phyloP scores from a whole-genome alignment of 1,140 invertebrate species.

The Cyclina sinensis region DNA sequence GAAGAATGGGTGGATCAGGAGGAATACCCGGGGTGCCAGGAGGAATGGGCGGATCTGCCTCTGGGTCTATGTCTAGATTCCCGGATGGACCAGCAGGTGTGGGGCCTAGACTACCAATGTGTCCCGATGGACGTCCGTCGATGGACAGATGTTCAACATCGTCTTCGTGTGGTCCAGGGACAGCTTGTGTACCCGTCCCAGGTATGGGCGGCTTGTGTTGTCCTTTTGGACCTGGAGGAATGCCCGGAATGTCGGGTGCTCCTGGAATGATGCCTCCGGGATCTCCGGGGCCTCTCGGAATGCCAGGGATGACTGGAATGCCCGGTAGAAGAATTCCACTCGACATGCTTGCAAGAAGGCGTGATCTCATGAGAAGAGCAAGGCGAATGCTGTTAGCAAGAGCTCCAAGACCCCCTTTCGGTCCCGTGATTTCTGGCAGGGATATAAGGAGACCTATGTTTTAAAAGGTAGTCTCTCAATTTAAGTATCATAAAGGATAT shows the following conservation, averaged over 20 bases:
- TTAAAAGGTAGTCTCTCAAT: not conserved
- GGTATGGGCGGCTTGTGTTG: not conserved
- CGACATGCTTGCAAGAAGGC: not conserved
- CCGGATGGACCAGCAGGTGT: too few relatives aligned
- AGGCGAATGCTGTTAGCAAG: not conserved
- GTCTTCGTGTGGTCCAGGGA: not conserved
- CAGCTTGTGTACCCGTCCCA: not conserved
- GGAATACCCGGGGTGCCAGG: not conserved
- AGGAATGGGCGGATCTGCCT: too few relatives aligned
- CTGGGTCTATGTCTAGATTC: not conserved
- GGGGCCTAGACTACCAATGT: not conserved
- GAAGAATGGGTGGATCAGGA: not conserved
- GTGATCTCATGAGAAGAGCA: not conserved
- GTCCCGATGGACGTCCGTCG: not conserved
- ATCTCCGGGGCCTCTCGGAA: not conserved
- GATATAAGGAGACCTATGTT: not conserved
- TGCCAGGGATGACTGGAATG: not conserved
- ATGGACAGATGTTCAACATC: not conserved
- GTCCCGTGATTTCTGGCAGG: too few relatives aligned
- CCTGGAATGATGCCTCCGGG: not conserved
- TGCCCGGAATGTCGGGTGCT: not conserved
- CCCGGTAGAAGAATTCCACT: not conserved
- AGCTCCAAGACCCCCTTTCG: too few relatives aligned
- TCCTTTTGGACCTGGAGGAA: not conserved
- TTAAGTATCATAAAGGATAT: not conserved